These are phyloP conservation scores for Ashinkailepas kermadecensis DNA, from an alignment of 2,888 invertebrate species.

Conservation along the genomic window DNA sequence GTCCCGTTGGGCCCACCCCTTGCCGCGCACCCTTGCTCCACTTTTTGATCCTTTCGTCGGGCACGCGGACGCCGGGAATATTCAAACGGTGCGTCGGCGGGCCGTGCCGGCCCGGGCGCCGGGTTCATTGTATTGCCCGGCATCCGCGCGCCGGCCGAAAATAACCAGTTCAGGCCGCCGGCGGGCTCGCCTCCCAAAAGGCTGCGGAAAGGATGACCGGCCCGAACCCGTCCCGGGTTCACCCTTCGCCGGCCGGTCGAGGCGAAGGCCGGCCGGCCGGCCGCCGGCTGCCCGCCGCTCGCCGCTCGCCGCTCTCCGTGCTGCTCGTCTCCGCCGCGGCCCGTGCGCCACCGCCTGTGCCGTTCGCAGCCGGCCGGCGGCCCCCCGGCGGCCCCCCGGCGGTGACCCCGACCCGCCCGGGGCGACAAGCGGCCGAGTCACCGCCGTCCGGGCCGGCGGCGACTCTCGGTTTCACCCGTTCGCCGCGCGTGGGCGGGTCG, in stretches of 20 bases:
- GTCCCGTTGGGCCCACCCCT: neutral
- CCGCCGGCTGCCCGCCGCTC: neutral
- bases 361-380: too few relatives aligned
- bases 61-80: too few relatives aligned
- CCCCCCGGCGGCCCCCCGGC: too few relatives aligned
- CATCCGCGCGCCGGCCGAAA: neutral
- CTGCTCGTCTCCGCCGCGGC: neutral
- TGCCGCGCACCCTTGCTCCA: neutral
- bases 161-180: neutral
- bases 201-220: conserved; percentile 7
- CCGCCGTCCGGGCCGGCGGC: neutral
- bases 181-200: neutral
- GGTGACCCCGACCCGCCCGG: too few relatives aligned
- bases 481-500: neutral
- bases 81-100: neutral
- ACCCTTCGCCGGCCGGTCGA: neutral
- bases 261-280: neutral
- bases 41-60: neutral
- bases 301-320: too few relatives aligned
- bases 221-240: neutral
- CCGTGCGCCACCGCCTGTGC: neutral
- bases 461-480: conserved; percentile 11
- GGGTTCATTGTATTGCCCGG: conserved; percentile 13
- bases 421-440: too few relatives aligned
- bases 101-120: neutral